Percentiles rank a stretch among this genome's conserved stretches.
Evolutionary conservation across 2,888 invertebrate species (phyloP).

Genomic region (Thereva nobilitata): DNA sequence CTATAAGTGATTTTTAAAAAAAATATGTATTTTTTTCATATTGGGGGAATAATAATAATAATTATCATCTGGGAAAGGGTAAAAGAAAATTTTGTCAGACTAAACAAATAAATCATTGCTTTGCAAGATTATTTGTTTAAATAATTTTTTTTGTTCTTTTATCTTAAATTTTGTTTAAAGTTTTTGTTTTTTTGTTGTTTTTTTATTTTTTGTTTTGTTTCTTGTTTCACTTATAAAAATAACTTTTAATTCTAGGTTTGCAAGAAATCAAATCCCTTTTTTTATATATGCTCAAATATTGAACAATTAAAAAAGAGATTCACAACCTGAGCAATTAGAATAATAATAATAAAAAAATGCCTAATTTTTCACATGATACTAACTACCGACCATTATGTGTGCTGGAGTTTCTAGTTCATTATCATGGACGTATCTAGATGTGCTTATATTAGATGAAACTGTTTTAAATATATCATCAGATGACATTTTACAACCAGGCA

Average conservation of each 20-base stretch:
- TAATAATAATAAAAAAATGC: constrained; percentile 7
- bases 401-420: constrained; percentile 62
- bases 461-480: constrained; percentile 62
- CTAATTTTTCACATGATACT: constrained; percentile 51
- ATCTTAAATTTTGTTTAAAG: too few species aligned
- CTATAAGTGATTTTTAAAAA: constrained; percentile 12
- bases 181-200: too few species aligned
- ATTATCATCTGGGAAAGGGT: background rate
- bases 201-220: too few species aligned
- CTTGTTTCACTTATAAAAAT: too few species aligned
- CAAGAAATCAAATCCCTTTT: constrained; percentile 29
- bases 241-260: constrained; percentile 1
- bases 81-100: too few species aligned
- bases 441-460: constrained; percentile 52
- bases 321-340: constrained; percentile 36
- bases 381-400: constrained; percentile 63
- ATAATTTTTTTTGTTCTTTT: too few species aligned
- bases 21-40: constrained; percentile 6
- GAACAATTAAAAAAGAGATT: constrained; percentile 11
- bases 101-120: too few species aligned
- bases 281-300: background rate
- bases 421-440: constrained; percentile 53
- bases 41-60: constrained; percentile 2
- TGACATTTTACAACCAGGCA: constrained; percentile 62
- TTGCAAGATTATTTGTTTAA: too few species aligned